Percentiles rank a stretch among this genome's conserved stretches.
Evolutionary conservation across 2,888 invertebrate species (phyloP).

Genomic region (Saturnia japonica): DNA sequence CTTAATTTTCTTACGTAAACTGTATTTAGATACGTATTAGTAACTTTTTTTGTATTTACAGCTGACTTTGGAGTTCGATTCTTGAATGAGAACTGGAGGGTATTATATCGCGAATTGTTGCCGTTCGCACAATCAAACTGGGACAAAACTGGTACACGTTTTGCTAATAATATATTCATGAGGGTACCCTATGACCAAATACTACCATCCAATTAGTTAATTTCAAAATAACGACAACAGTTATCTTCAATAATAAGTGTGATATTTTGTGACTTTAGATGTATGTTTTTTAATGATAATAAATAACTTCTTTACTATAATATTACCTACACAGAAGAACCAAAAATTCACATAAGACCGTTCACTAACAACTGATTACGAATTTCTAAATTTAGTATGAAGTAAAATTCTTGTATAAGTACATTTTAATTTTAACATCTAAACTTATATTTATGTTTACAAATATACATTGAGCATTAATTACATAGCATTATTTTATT

Average conservation of each 20-base stretch:
- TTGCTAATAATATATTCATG: slow-evolving; percentile 80
- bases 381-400: not conserved
- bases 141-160: slow-evolving; percentile 76
- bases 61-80: slow-evolving; percentile 79
- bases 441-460: too few species aligned
- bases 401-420: too few species aligned
- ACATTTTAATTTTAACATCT: too few species aligned
- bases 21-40: not conserved
- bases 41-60: slow-evolving; percentile 54
- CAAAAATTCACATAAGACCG: not conserved
- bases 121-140: slow-evolving; percentile 80
- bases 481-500: too few species aligned
- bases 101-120: slow-evolving; percentile 79
- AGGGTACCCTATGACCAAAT: slow-evolving; percentile 76
- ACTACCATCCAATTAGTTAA: slow-evolving; percentile 40
- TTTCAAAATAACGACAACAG: not conserved
- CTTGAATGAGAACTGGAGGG: slow-evolving; percentile 83
- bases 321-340: not conserved
- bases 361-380: not conserved
- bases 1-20: not conserved
- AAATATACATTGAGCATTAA: too few species aligned
- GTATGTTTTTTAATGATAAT: not conserved
- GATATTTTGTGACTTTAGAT: not conserved
- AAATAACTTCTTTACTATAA: not conserved
- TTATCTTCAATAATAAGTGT: not conserved